These are phyloP conservation scores for Caranx melampygus DNA, from an alignment of 2,113 vertebrate species.

Conservation along the genomic window DNA sequence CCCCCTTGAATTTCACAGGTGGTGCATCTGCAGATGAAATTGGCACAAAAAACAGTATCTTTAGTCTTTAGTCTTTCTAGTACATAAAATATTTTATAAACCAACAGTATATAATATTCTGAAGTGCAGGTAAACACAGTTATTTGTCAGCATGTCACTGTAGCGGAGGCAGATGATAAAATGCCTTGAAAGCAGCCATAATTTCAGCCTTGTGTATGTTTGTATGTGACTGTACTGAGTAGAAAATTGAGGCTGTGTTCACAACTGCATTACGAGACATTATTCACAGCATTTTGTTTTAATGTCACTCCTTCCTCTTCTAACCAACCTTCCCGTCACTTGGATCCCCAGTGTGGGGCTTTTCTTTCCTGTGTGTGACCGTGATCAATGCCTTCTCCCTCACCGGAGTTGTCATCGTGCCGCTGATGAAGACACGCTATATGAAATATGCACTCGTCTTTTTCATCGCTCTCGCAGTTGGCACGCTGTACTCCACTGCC, in stretches of 20 bases:
- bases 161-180: neutral
- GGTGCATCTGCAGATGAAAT: neutral
- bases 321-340: neutral
- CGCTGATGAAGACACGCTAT: constrained; percentile 88
- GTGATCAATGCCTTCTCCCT: constrained; percentile 94
- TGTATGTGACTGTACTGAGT: neutral
- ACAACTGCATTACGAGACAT: neutral
- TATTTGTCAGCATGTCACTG: neutral
- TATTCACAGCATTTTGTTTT: constrained; percentile 2
- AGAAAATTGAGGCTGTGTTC: neutral
- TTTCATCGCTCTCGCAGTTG: constrained; percentile 97
- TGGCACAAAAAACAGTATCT: neutral
- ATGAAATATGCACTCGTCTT: constrained; percentile 89
- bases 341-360: constrained; percentile 91
- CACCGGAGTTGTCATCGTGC: constrained; percentile 89
- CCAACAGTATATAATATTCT: too few relatives aligned
- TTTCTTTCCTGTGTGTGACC: constrained; percentile 93
- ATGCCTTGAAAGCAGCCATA: neutral
- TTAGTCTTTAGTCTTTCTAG: too few relatives aligned
- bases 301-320: constrained; percentile 6
- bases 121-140: neutral
- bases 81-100: too few relatives aligned
- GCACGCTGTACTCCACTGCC: constrained; percentile 94
- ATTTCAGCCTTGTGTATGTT: neutral
- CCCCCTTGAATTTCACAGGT: neutral